Conservation (phyloP, 2,888 invertebrate genomes). For the Dasysyrphus albostriatus region DNA sequence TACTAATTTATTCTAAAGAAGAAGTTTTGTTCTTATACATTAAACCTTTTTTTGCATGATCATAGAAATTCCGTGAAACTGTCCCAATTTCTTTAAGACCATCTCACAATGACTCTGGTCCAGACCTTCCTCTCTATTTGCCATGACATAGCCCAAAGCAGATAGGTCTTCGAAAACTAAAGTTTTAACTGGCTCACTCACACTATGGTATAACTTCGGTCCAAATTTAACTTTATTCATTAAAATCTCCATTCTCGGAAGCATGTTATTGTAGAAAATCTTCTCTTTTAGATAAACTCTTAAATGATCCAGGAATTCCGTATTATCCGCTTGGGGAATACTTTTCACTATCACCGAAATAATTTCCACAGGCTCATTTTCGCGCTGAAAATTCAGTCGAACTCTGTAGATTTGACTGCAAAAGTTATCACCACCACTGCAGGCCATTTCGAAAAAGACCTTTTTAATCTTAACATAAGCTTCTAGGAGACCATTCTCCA, state of each 20-base stretch:
- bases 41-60: conserved; percentile 84
- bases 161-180: conserved; percentile 82
- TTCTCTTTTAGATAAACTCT: conserved; percentile 82
- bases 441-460: conserved; percentile 72
- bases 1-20: background rate
- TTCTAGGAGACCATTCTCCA: conserved; percentile 72
- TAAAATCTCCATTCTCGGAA: conserved; percentile 81
- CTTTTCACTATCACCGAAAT: conserved; percentile 77
- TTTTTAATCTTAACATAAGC: conserved; percentile 51
- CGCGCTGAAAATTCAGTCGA: conserved; percentile 52
- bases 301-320: conserved; percentile 79
- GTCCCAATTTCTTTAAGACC: conserved; percentile 85
- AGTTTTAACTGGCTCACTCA: conserved; percentile 61
- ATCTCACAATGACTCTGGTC: conserved; percentile 84
- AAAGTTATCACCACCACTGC: conserved; percentile 77
- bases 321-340: conserved; percentile 63
- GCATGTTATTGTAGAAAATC: conserved; percentile 80
- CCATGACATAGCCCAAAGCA: conserved; percentile 84
- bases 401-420: conserved; percentile 77
- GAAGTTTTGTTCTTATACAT: no score
- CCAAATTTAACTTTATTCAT: conserved; percentile 76
- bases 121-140: conserved; percentile 84
- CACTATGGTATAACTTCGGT: conserved; percentile 69
- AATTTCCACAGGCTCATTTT: conserved; percentile 13
- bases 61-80: conserved; percentile 86